Percentiles rank a stretch among this genome's conserved stretches.
These are phyloP conservation scores for Tragelaphus scriptus DNA, from an alignment of 2,113 vertebrate genomes.

Conservation along the genomic window DNA sequence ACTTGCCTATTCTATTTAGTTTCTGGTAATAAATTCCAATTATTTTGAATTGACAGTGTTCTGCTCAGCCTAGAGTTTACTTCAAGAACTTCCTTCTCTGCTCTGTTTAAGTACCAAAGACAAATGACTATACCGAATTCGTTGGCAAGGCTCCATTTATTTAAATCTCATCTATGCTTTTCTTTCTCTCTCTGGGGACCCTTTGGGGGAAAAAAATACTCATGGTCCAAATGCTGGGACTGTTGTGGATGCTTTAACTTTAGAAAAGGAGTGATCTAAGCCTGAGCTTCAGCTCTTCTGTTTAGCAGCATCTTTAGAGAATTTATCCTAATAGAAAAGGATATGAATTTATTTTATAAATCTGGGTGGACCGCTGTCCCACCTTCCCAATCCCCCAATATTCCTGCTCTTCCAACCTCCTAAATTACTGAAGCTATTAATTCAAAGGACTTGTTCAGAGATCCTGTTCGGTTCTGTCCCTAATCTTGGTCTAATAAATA, in stretches of 20 bases:
- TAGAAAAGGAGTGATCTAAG: neutral
- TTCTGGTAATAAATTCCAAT: slow-evolving; percentile 53
- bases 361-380: neutral
- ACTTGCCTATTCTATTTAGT: neutral
- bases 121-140: neutral
- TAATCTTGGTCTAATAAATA: slow-evolving; percentile 51
- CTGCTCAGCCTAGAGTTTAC: neutral
- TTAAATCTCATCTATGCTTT: neutral
- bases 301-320: neutral
- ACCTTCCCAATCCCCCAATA: neutral
- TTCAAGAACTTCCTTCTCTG: neutral
- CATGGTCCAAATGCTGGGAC: neutral
- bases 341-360: neutral
- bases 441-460: neutral
- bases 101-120: slow-evolving; percentile 33
- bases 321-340: neutral
- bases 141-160: neutral
- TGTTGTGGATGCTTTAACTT: neutral
- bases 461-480: neutral
- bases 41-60: slow-evolving; percentile 51
- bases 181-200: neutral
- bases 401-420: neutral
- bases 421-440: neutral
- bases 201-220: neutral
- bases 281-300: neutral